Base-by-base conservation (phyloP, 1,140 invertebrate species). In the Triops cancriformis region DNA sequence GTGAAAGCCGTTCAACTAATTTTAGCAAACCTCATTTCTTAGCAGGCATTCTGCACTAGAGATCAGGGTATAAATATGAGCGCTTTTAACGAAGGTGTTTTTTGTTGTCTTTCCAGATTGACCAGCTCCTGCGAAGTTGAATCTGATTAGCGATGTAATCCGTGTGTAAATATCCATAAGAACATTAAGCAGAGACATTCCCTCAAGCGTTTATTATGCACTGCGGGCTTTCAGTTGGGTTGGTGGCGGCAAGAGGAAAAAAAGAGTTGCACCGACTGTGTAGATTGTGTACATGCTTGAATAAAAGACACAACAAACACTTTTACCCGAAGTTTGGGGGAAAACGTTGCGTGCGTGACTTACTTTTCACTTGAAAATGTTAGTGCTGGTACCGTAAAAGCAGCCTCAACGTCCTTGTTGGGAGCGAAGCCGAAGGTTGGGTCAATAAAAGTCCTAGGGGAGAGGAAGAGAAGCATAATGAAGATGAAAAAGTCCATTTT, bases 1-100 rank as follows among this genome's bases (percentile, higher is more conserved):
- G 88, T 90, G 83, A 81, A 2, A 23, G 23, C 6, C 26, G 0
- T 74, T 18, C 18, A 2, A 31, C 6, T 42, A n/a, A 31, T 74
- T 72, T 72, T 9, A 23, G 26, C 72, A n/a, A n/a, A n/a, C 23
- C 72, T 72, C 9, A 27, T 72, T 26, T 9, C 72, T 72, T 23
- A 3, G 72, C 72, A 72, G 2, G 26, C 26, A 72, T 72, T 9
- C 9, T 3, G 23, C 23, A 72, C 2, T 2, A 26, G 23, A 23
- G 23, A 27, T 72, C 72, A 23, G 9, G 72, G n/a, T 0, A 74
- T n/a, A 74, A 31, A 6, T 74, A n/a, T n/a, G 26, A 26, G 3
- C 6, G 14, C 5, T 31, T 74, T 28, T 11, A 28, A 6, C 23
- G 37, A 72, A 72, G 2, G 31, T 37, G 31, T 37, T 64, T 74